Evolutionary conservation across 1,140 invertebrate species (phyloP), one percentile per base, ranked within the genome.

Genomic region (Spodoptera frugiperda): DNA sequence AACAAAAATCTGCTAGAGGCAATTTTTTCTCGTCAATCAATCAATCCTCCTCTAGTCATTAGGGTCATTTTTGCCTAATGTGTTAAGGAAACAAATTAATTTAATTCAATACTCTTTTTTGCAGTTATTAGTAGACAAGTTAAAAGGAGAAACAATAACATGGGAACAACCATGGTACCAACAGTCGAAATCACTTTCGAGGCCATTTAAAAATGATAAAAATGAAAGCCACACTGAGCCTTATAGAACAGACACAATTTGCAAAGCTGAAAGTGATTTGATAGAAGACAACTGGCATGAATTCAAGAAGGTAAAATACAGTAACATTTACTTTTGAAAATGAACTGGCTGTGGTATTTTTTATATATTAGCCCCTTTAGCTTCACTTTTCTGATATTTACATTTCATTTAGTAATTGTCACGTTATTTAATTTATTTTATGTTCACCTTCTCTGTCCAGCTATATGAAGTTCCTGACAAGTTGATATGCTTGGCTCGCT

Each of bases 121-220:
- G 53, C 49, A 87, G 87, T 76, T 79, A 72, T 54, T 89, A 17
- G 11, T 86, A 25, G 63, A 75, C 8, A 88, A 82, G 82, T 76
- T 68, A 19, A 14, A 77, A 68, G 57, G 65, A 15, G 82, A 84
- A 79, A 25, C 61, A 59, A 73, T 89, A 59, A 82, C 81, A 15
- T 89, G 88, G 88, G 68, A 83, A 10, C 84, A 84, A 67, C 88
- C 88, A 15, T 89, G 88, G 88, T 89, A 89, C 78, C 88, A 89
- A 82, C 44, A 67, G 46, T 46, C 75, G 15, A 81, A 78, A 17
- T 78, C 81, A 46, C 59, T 89, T 4, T 84, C 87, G 17, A 78
- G 87, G 55, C 79, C 79, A 53, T 25, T 86, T 19, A 81, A 86
- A 61, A 25, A 54, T 72, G 53, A 3, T 53, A n/a, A 59, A 4